phyloP scores from a whole-genome alignment of 2,797 vertebrate genomes.

The Anabacerthia variegaticeps region DNA sequence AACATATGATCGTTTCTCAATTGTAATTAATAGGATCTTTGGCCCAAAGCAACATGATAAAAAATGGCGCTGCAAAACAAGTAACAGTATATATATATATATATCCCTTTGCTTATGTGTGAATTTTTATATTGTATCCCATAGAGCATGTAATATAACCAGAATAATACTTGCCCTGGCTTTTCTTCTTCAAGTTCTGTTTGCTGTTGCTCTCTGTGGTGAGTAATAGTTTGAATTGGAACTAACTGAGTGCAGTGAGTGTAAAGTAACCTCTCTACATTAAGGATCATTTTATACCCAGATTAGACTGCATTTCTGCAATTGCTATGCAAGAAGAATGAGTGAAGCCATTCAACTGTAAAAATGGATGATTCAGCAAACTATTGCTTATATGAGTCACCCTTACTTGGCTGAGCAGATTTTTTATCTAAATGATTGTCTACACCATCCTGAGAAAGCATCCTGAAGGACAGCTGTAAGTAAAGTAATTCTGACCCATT shows the following conservation, averaged over 20 bases:
- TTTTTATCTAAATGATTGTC: background rate
- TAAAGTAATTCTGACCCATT: background rate
- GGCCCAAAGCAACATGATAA: background rate
- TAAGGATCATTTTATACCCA: background rate
- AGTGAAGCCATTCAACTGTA: constrained; percentile 10
- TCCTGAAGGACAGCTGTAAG: background rate
- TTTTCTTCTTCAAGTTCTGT: background rate
- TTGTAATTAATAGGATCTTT: background rate
- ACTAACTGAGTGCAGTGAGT: background rate
- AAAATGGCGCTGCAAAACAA: background rate
- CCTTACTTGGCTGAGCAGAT: background rate
- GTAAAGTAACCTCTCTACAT: background rate
- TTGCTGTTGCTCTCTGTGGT: background rate
- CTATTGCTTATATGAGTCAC: constrained; percentile 23
- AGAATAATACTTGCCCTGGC: background rate
- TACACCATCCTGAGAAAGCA: background rate
- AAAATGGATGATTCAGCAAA: constrained; percentile 40
- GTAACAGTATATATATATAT: too few species aligned
- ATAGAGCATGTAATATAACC: background rate
- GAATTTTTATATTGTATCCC: background rate
- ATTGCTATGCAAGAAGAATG: background rate
- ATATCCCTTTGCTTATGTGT: background rate
- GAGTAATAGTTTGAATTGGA: background rate
- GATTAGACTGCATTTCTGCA: background rate
- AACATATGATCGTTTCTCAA: background rate